phyloP scores from a whole-genome alignment of 2,888 invertebrate species.

The Empis livida region DNA sequence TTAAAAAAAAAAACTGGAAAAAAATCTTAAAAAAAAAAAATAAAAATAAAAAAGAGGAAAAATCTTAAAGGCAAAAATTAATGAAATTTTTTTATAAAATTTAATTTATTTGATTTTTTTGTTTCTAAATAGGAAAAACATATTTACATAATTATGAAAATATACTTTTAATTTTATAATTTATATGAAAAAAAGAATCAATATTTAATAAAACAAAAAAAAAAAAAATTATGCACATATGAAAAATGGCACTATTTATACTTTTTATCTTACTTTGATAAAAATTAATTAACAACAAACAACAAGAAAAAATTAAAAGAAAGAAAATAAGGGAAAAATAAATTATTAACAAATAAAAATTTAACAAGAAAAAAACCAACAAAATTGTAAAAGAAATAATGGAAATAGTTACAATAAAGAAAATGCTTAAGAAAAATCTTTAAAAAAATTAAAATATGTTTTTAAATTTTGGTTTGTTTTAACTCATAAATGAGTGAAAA shows the following conservation, averaged over 20 bases:
- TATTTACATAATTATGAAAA: not conserved
- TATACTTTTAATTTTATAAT: not conserved
- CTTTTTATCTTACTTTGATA: slow-evolving; percentile 2
- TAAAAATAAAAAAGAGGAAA: not conserved
- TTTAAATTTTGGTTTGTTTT: no score
- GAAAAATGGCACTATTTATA: slow-evolving; percentile 2
- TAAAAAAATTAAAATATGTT: not conserved
- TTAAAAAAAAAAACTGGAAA: not conserved
- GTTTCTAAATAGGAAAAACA: not conserved
- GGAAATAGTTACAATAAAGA: slow-evolving; percentile 2
- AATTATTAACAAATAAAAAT: not conserved
- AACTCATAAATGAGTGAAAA: no score
- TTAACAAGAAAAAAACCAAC: not conserved
- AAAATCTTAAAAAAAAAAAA: not conserved
- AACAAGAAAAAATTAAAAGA: not conserved
- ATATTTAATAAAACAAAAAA: not conserved
- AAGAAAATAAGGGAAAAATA: not conserved
- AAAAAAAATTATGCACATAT: slow-evolving; percentile 1
- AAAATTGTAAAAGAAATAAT: not conserved
- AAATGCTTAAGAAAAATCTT: slow-evolving; percentile 2
- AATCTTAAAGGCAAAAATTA: not conserved
- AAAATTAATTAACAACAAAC: not conserved
- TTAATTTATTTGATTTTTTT: not conserved
- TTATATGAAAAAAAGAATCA: not conserved
- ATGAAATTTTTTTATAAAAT: no score